These are phyloP conservation scores for Scartelaos histophorus DNA, from an alignment of 2,113 vertebrate genomes.

Conservation along the genomic window DNA sequence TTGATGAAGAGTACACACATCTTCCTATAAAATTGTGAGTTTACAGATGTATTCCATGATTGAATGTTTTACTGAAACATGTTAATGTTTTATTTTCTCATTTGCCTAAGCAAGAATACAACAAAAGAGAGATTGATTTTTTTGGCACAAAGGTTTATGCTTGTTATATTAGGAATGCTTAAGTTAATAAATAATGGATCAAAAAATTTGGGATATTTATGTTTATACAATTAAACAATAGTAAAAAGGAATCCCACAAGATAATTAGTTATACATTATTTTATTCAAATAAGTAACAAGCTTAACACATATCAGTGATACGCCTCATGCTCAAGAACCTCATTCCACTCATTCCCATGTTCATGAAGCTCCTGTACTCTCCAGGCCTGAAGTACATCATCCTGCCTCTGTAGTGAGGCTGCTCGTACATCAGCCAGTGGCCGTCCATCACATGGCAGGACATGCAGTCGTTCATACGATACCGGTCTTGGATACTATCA, in stretches of 20 bases:
- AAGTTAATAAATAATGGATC: background rate
- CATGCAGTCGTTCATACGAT: slow-evolving; percentile 63
- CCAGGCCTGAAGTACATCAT: slow-evolving; percentile 70
- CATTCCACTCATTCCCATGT: slow-evolving; percentile 44
- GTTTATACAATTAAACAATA: background rate
- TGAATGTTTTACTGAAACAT: too few species aligned
- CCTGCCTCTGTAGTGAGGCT: slow-evolving; percentile 69
- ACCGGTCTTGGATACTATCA: slow-evolving; percentile 60
- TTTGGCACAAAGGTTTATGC: background rate
- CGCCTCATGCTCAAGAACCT: slow-evolving; percentile 75
- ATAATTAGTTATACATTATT: slow-evolving; percentile 44
- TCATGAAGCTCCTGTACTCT: slow-evolving; percentile 68
- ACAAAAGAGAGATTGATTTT: background rate
- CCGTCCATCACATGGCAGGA: slow-evolving; percentile 73
- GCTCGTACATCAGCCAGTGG: slow-evolving; percentile 74
- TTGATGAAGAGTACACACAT: too few species aligned
- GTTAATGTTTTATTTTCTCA: background rate
- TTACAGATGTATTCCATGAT: too few species aligned
- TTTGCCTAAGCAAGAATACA: background rate
- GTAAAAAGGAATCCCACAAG: background rate
- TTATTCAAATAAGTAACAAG: slow-evolving; percentile 53
- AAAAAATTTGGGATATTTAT: background rate
- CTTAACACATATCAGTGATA: slow-evolving; percentile 74
- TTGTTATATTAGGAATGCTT: background rate
- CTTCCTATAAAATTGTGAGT: too few species aligned